These are phyloP conservation scores for Eira barbara DNA, from an alignment of 2,113 vertebrate genomes.

Conservation along the genomic window DNA sequence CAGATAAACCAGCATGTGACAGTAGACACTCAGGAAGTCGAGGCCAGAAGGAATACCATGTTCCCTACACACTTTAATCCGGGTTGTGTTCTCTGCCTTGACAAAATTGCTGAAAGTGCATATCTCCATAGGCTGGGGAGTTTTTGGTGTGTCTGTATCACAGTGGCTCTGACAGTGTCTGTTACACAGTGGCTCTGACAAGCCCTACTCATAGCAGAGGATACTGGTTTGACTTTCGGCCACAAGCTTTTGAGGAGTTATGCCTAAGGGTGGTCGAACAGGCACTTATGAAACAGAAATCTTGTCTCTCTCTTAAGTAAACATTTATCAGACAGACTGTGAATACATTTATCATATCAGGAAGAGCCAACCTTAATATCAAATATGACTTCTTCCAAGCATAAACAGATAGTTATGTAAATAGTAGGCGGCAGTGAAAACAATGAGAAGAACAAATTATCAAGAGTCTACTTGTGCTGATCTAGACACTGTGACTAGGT, in stretches of 20 bases:
- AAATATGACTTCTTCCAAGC: background rate
- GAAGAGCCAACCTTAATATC: background rate
- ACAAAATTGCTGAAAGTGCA: background rate
- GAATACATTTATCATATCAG: background rate
- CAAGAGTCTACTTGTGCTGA: background rate
- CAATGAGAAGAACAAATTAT: background rate
- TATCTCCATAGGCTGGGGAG: background rate
- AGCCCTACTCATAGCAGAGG: background rate
- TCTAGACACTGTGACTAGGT: background rate
- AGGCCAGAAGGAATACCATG: background rate
- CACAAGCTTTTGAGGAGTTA: background rate
- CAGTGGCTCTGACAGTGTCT: background rate
- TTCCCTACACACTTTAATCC: background rate
- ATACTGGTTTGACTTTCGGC: background rate
- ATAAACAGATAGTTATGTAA: background rate
- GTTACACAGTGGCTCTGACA: background rate
- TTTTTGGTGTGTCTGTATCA: background rate
- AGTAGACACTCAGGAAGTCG: background rate
- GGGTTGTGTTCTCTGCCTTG: background rate
- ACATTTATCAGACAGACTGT: background rate
- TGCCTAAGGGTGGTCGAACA: background rate
- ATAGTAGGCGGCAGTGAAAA: background rate
- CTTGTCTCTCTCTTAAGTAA: background rate
- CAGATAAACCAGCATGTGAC: background rate
- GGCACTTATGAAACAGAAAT: background rate